These are phyloP conservation scores for Enteromius treurensis DNA, from an alignment of 2,797 vertebrate genomes.

Conservation along the genomic window DNA sequence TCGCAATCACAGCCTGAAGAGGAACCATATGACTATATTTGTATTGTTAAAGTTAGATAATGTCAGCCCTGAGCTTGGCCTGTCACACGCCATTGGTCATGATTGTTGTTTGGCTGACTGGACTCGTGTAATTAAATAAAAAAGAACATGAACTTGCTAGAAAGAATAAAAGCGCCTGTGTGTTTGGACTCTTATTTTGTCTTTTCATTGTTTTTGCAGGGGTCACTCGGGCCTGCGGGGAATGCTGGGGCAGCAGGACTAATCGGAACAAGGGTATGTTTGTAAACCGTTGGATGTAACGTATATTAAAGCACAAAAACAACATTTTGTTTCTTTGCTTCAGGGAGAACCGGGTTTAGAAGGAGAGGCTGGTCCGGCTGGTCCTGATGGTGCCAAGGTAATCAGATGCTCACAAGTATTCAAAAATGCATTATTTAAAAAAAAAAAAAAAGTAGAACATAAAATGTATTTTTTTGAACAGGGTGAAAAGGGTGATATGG, in stretches of 20 bases:
- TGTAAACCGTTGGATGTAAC: neutral
- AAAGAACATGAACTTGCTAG: neutral
- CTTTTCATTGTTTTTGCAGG: slow-evolving; percentile 73
- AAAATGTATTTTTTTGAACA: slow-evolving; percentile 62
- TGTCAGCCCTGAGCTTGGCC: slow-evolving; percentile 12
- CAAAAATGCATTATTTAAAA: neutral
- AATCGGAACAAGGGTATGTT: slow-evolving; percentile 86
- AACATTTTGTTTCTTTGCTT: slow-evolving; percentile 48
- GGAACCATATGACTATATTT: slow-evolving; percentile 19
- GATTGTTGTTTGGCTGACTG: neutral
- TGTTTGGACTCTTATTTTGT: slow-evolving; percentile 44
- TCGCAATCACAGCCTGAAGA: slow-evolving; percentile 32
- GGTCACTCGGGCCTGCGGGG: slow-evolving; percentile 85
- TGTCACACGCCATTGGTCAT: slow-evolving; percentile 10
- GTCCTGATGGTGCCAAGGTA: slow-evolving; percentile 92
- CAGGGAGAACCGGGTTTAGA: slow-evolving; percentile 93
- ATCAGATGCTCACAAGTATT: slow-evolving; percentile 11
- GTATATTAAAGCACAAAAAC: neutral
- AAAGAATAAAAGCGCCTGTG: slow-evolving; percentile 36
- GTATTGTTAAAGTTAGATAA: slow-evolving; percentile 32
- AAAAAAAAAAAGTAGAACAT: neutral
- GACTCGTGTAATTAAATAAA: neutral
- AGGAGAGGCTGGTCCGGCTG: slow-evolving; percentile 85
- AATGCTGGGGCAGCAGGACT: slow-evolving; percentile 91
- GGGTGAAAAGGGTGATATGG: slow-evolving; percentile 95